Evolutionary conservation across 2,888 invertebrate genomes (phyloP).

Genomic region (Tetrapedia diversipes): DNA sequence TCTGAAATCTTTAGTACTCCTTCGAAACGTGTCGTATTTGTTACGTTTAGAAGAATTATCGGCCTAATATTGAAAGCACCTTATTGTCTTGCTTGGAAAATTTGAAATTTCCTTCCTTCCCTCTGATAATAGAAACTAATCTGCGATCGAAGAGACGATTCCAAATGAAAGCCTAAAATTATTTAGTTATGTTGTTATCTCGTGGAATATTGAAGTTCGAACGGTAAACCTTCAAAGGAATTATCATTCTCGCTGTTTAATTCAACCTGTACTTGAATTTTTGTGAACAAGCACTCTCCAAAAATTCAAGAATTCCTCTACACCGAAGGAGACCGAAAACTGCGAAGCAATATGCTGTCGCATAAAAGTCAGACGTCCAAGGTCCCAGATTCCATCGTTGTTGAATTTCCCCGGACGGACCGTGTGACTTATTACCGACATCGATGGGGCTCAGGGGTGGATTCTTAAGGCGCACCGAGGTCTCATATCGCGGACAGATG

Average conservation of each 20-base stretch:
- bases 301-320: not conserved
- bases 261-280: too few relatives aligned
- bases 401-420: not conserved
- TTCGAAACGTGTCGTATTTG: not conserved
- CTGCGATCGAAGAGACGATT: too few relatives aligned
- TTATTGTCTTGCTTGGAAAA: not conserved
- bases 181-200: too few relatives aligned
- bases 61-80: too few relatives aligned
- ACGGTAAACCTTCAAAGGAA: too few relatives aligned
- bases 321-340: not conserved
- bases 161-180: too few relatives aligned
- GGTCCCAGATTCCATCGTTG: not conserved
- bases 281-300: too few relatives aligned
- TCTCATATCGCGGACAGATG: constrained; percentile 76
- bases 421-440: constrained; percentile 67
- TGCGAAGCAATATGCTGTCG: not conserved
- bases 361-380: not conserved
- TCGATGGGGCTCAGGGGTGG: constrained; percentile 60
- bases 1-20: too few relatives aligned
- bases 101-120: too few relatives aligned
- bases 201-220: too few relatives aligned
- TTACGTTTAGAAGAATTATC: not conserved
- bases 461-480: constrained; percentile 74
- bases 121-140: too few relatives aligned
- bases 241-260: too few relatives aligned